Conservation (phyloP, 1,140 invertebrate genomes). For the Metopolophium dirhodum region DNA sequence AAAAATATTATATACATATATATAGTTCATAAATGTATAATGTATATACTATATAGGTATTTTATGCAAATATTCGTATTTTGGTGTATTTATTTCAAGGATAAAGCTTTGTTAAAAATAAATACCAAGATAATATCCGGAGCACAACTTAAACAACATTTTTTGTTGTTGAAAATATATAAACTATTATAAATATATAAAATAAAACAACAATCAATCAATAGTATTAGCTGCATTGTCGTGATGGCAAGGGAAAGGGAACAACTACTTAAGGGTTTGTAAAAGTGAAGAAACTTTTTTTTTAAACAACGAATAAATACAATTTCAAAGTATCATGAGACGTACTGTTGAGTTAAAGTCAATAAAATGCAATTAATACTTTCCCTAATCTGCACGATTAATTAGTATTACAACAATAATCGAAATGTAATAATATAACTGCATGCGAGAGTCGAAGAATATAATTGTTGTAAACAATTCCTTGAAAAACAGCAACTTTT, state of each 20-base stretch:
- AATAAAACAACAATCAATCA: no score
- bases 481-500: not conserved
- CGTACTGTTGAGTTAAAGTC: not conserved
- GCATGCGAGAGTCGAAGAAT: not conserved
- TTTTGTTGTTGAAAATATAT: not conserved
- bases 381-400: not conserved
- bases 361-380: not conserved
- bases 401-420: conserved; percentile 2
- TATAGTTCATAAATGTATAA: no score
- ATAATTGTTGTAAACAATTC: no score
- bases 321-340: no score
- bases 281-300: no score
- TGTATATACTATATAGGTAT: no score
- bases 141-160: not conserved
- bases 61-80: not conserved
- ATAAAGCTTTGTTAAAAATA: no score
- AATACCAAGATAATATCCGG: not conserved
- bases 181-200: not conserved
- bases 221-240: no score
- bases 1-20: no score
- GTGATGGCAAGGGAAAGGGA: no score
- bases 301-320: no score
- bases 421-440: not conserved
- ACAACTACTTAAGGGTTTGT: no score
- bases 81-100: not conserved